Conservation (phyloP, 2,113 vertebrate species). For the Ciconia maguari region DNA sequence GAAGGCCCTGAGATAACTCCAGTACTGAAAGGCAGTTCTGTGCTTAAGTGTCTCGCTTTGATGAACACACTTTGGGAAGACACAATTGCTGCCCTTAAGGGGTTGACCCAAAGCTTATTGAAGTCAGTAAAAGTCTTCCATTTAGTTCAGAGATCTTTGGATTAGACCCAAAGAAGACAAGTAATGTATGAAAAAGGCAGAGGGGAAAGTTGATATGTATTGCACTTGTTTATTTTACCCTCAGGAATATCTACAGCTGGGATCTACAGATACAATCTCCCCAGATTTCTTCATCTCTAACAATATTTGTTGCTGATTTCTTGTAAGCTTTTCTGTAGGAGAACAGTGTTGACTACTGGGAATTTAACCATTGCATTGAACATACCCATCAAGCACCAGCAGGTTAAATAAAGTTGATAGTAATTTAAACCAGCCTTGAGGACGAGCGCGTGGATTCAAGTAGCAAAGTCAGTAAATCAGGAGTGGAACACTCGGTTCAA, state of each 20-base stretch:
- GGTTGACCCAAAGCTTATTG: neutral
- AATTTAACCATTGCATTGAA: neutral
- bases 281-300: neutral
- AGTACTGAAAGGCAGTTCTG: neutral
- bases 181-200: neutral
- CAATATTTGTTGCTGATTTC: neutral
- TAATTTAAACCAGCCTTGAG: neutral
- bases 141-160: neutral
- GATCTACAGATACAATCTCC: neutral
- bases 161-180: neutral
- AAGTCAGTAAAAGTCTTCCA: neutral
- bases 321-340: neutral
- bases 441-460: neutral
- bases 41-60: neutral
- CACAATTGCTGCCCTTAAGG: neutral
- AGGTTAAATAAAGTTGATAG: neutral
- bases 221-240: conserved; percentile 12
- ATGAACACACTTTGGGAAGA: neutral
- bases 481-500: neutral
- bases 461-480: neutral
- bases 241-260: neutral
- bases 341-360: neutral
- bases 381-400: neutral
- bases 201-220: neutral
- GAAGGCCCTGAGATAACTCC: neutral